Conservation (phyloP, 2,113 vertebrate genomes). For the Podarcis muralis region DNA sequence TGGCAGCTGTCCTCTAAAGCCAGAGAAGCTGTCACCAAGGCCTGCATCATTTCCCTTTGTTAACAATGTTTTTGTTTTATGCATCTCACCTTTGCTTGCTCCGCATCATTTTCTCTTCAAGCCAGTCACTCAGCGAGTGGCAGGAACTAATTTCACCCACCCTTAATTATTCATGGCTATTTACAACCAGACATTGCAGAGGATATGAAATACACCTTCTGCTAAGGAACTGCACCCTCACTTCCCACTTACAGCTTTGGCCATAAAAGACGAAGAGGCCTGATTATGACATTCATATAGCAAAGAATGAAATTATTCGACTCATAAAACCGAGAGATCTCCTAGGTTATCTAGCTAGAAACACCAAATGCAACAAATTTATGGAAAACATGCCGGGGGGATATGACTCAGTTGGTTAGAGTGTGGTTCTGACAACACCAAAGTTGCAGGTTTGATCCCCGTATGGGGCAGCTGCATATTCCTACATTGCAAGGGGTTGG, state of each 20-base stretch:
- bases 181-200: conserved; percentile 7
- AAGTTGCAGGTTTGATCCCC: too few relatives aligned
- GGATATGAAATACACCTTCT: conserved; percentile 20
- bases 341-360: neutral
- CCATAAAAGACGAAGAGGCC: conserved; percentile 3
- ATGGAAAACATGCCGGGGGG: neutral
- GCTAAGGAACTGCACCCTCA: neutral
- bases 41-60: neutral
- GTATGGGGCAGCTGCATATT: too few relatives aligned
- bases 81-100: neutral
- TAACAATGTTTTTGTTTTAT: conserved; percentile 3
- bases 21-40: neutral
- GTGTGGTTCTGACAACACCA: too few relatives aligned
- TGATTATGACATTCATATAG: conserved; percentile 9
- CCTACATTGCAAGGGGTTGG: too few relatives aligned
- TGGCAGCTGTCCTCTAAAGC: neutral
- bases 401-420: neutral
- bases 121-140: neutral
- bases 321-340: conserved; percentile 33
- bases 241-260: conserved; percentile 28
- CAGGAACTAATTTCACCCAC: conserved; percentile 23
- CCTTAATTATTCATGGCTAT: conserved; percentile 36
- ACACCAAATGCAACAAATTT: neutral
- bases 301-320: conserved; percentile 6
- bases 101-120: conserved; percentile 6